Evolutionary conservation across 2,113 vertebrate genomes (phyloP), one percentile per base, ranked within the genome.

Genomic region (Amphiprion percula): DNA sequence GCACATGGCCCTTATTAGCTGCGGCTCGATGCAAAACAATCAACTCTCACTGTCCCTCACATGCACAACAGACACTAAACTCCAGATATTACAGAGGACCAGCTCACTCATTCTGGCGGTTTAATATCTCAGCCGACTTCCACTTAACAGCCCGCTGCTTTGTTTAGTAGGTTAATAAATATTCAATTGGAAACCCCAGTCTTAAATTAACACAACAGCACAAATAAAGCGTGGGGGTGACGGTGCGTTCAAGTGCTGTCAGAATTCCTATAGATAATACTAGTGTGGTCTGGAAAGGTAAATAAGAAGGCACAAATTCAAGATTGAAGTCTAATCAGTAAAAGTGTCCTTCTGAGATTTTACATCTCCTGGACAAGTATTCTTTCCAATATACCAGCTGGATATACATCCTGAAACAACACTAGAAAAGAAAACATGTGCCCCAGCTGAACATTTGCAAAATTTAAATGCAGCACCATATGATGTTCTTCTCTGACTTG

Each of bases 241-340:
- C 33, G 88, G 55, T 54, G 12, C 67, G 1, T 86, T 83, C 55
- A 80, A 0, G 17, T 44, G 15, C 68, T 47, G 12, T 71, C 15
- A 63, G 80, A 59, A 73, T 37, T 3, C 1, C 12, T 4, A 2
- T 26, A 1, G 1, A 30, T 2, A 6, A 21, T 54, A 9, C 6
- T 55, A 54, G 1, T 2, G 5, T 39, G 10, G 0, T 16, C 1
- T 44, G 14, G 14, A 44, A 44, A 44, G 41, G 11, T 4, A 15
- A 61, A 61, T 16, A 28, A 5, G 24, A 2, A 9, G 19, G 10
- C 4, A 8, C 9, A 12, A 14, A 44, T 2, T 2, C 0, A 44
- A 44, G 41, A 15, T 15, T 14, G 14, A 14, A 44, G 11, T 44
- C 1, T 14, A 44, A 15, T 44, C 2, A 44, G 41, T 3, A 12